Conservation (phyloP, 2,113 vertebrate species). For the Cinclus mexicanus region DNA sequence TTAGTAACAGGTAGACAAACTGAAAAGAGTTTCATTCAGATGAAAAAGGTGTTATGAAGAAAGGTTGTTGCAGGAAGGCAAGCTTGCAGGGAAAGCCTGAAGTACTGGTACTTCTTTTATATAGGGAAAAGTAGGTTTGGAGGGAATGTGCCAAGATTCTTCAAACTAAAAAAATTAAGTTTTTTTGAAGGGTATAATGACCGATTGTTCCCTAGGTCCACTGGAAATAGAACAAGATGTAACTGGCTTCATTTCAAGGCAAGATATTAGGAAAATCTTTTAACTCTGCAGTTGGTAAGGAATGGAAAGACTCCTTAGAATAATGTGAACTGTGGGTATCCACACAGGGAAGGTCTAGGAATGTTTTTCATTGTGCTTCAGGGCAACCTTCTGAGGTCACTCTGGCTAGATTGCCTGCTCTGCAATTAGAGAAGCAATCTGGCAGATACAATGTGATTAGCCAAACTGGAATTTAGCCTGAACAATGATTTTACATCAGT, state of each 20-base stretch:
- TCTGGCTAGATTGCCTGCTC: background rate
- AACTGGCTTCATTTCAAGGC: background rate
- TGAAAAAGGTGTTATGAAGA: background rate
- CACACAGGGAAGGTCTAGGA: background rate
- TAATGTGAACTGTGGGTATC: background rate
- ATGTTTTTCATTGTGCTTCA: background rate
- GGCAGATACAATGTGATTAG: background rate
- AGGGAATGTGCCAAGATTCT: background rate
- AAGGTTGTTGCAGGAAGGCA: background rate
- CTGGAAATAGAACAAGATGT: slow-evolving; percentile 3
- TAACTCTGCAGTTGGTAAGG: background rate
- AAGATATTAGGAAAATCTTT: background rate
- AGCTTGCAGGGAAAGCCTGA: background rate
- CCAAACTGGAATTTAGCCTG: background rate
- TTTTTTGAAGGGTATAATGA: background rate
- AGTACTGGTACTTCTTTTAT: background rate
- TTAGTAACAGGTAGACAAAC: background rate
- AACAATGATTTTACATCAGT: background rate
- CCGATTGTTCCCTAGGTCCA: background rate
- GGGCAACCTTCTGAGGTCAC: background rate
- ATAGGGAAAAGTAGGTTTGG: background rate
- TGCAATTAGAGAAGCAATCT: background rate
- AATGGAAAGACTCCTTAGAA: background rate
- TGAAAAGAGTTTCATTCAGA: background rate
- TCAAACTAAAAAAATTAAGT: background rate